Evolutionary conservation across 2,113 vertebrate species (phyloP), one percentile per base, ranked within the genome.

Genomic region (Galemys pyrenaicus): DNA sequence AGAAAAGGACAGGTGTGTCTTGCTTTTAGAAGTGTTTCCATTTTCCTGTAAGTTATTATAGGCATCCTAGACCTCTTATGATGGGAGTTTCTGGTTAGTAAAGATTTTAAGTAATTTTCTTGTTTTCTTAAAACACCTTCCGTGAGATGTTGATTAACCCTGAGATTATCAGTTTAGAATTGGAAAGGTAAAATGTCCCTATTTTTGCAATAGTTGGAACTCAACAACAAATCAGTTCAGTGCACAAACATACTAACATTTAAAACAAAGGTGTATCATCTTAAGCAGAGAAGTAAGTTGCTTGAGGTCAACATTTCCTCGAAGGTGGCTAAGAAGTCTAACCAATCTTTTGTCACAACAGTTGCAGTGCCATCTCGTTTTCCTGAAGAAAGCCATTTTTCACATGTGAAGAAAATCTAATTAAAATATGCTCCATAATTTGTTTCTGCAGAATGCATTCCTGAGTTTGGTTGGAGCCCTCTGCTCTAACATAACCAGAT

Each of bases 121-220:
- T 28, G 13, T 44, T 88, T 35, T 68, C 60, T 81, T 51, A 46
- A 85, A 64, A 85, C 37, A 62, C 56, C 77, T 92, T 41, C 26
- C 24, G 9, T 26, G 35, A 30, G 24, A 44, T 6, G 22, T 13
- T 75, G 41, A 77, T 49, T 70, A 71, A 87, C 28, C 30, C 22
- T 65, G 30, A 70, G 56, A 35, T 77, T 65, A 44, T 93, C 77
- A 62, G 22, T 9, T 28, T 87, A 32, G 37, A 67, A 32, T 58
- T 39, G 44, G 32, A 81, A 87, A 90, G 37, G 46, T 71, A 87
- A 82, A 82, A 28, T 96, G 51, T 94, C 24, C 56, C 62, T 79
- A 44, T 7, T 22, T 73, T 67, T 41, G 26, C 35, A 62, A 73
- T 30, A 91, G 39, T 39, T 73, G 35, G 3, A 91, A 93, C 30